Percentiles rank a stretch among this genome's conserved stretches.
Evolutionary conservation across 2,113 vertebrate species (phyloP).

Genomic region (Actenoides lindsayi): DNA sequence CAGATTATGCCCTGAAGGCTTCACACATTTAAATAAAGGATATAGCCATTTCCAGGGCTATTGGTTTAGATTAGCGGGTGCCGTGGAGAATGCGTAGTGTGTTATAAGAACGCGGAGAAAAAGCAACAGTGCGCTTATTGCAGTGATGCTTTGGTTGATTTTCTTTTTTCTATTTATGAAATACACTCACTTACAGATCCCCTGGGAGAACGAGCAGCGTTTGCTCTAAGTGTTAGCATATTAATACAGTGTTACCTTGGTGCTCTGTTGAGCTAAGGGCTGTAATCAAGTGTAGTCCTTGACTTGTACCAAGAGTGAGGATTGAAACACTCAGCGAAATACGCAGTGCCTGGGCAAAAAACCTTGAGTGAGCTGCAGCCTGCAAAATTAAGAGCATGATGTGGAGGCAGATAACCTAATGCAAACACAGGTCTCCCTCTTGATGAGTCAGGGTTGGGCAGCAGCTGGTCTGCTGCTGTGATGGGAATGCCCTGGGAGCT

Average conservation of each 20-base stretch:
- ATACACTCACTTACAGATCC: background rate
- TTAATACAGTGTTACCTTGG: background rate
- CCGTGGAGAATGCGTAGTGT: background rate
- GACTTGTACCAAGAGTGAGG: background rate
- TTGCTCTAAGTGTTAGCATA: background rate
- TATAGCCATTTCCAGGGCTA: conserved; percentile 43
- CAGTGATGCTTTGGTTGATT: background rate
- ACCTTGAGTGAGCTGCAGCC: background rate
- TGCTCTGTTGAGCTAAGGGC: background rate
- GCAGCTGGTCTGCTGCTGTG: background rate
- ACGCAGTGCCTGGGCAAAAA: background rate
- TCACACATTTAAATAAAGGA: conserved; percentile 66
- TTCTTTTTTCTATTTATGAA: background rate
- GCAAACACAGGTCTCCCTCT: background rate
- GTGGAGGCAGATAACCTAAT: background rate
- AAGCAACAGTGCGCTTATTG: background rate
- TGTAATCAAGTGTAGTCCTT: background rate
- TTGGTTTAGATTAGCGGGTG: conserved; percentile 34
- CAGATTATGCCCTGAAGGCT: background rate
- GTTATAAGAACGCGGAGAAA: background rate
- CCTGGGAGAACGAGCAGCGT: background rate
- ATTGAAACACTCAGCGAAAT: background rate
- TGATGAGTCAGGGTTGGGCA: background rate
- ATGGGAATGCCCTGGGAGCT: background rate
- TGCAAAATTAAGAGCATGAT: background rate